Evolutionary conservation across 2,113 vertebrate genomes (phyloP).

Genomic region (Stigmatopora nigra): DNA sequence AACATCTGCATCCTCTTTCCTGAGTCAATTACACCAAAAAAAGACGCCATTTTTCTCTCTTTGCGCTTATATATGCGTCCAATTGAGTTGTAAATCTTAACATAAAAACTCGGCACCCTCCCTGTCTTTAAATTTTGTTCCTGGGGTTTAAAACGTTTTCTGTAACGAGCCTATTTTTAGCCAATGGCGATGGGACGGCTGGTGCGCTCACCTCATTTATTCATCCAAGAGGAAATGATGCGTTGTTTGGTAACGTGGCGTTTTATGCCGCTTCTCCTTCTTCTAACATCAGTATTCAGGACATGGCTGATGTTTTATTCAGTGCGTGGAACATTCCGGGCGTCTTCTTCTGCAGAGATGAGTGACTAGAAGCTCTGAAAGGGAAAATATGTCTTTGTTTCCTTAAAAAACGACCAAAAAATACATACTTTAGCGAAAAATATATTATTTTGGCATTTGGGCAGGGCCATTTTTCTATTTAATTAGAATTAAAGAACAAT

Average conservation of each 20-base stretch:
- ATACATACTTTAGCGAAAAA: neutral
- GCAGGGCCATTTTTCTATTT: no score
- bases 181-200: neutral
- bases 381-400: slow-evolving; percentile 14
- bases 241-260: neutral
- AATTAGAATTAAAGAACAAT: no score
- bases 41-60: neutral
- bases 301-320: slow-evolving; percentile 61
- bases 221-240: neutral
- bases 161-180: slow-evolving; percentile 1
- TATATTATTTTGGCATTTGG: no score
- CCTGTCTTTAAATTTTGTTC: neutral
- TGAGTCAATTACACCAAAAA: neutral
- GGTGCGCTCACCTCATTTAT: neutral
- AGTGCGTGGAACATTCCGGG: slow-evolving; percentile 36
- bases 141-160: neutral
- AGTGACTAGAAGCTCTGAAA: slow-evolving; percentile 8
- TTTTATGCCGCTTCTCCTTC: neutral
- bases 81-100: neutral
- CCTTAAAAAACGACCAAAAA: neutral
- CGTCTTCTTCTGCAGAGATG: slow-evolving; percentile 43
- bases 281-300: slow-evolving; percentile 54
- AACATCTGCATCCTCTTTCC: neutral
- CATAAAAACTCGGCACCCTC: neutral
- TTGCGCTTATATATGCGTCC: neutral